Conservation (phyloP, 2,888 invertebrate genomes). For the Marronus borbonicus region DNA sequence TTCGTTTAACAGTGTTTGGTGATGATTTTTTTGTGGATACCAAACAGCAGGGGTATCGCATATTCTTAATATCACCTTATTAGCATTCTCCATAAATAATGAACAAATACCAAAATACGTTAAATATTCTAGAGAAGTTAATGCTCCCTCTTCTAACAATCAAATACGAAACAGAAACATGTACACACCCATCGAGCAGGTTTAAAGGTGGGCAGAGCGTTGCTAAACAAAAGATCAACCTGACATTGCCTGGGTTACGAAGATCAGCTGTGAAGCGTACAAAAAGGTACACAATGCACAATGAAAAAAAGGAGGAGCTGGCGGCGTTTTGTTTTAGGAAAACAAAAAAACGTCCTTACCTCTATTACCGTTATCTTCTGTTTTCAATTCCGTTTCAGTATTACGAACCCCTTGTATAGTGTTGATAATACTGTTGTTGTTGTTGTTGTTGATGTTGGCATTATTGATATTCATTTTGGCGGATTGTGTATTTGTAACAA, state of each 20-base stretch:
- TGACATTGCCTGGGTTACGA: not conserved
- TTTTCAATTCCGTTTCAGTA: not conserved
- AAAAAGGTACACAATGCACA: not conserved
- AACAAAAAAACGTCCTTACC: constrained; percentile 17
- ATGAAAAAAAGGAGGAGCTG: not conserved
- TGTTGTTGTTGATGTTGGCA: not conserved
- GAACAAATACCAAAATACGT: too few species aligned
- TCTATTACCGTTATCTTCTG: constrained; percentile 25
- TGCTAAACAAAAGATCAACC: not conserved
- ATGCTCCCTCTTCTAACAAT: too few species aligned
- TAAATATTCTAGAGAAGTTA: too few species aligned
- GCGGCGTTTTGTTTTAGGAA: not conserved
- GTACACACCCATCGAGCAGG: not conserved
- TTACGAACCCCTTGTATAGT: not conserved
- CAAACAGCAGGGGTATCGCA: too few species aligned
- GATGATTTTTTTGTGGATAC: too few species aligned
- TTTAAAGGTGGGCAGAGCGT: too few species aligned
- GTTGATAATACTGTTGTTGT: not conserved
- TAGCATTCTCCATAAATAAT: too few species aligned
- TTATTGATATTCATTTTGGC: constrained; percentile 17
- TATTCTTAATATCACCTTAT: too few species aligned
- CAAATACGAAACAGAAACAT: too few species aligned
- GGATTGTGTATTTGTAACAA: constrained; percentile 22
- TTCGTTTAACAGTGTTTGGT: too few species aligned
- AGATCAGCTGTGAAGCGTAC: not conserved